Conservation (phyloP, 2,113 vertebrate species). For the Pelusios castaneus region DNA sequence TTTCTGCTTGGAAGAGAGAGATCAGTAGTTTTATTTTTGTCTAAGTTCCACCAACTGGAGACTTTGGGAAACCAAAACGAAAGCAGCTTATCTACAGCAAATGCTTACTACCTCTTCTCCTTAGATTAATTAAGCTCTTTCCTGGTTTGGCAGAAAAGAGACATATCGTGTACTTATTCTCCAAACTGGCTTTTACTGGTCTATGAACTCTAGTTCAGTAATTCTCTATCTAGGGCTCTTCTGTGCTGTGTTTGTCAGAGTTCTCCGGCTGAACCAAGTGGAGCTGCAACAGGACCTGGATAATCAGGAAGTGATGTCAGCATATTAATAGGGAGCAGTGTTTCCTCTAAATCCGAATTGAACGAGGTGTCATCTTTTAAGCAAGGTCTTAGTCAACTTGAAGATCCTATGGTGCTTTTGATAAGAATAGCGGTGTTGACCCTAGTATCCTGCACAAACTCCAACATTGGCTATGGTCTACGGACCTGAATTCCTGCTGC, state of each 20-base stretch:
- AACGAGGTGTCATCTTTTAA: fast-evolving
- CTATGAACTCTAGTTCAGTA: background rate
- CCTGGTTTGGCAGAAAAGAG: background rate
- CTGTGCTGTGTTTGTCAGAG: background rate
- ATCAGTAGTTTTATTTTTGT: too few relatives aligned
- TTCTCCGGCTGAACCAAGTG: background rate
- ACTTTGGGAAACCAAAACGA: background rate
- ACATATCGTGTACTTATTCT: background rate
- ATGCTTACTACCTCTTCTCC: background rate
- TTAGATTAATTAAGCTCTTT: background rate
- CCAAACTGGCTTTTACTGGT: background rate
- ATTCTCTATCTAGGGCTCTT: background rate
- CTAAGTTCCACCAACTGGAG: too few relatives aligned
- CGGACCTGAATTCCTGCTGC: background rate
- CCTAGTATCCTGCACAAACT: background rate
- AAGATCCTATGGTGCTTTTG: background rate
- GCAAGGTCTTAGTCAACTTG: background rate
- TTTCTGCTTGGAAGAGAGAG: too few relatives aligned
- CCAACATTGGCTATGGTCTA: background rate
- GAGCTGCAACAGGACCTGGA: background rate
- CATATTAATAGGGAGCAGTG: background rate
- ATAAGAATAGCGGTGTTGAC: background rate
- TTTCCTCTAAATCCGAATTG: background rate
- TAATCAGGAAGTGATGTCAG: background rate
- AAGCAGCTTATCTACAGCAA: background rate